These are phyloP conservation scores for Papilio dardanus DNA, from an alignment of 1,140 invertebrate species.

Conservation along the genomic window DNA sequence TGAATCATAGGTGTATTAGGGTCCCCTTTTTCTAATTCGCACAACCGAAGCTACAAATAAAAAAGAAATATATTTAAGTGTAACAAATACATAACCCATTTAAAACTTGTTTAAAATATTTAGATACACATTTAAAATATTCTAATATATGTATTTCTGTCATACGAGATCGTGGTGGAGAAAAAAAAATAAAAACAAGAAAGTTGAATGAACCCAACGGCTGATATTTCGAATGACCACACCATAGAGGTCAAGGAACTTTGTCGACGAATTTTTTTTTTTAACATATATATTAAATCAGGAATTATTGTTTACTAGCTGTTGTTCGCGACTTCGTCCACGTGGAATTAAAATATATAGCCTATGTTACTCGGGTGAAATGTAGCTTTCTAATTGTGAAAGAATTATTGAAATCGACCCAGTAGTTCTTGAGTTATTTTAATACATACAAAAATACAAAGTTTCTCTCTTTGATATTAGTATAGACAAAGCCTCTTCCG, in stretches of 20 bases:
- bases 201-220: constrained; percentile 24
- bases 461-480: no score
- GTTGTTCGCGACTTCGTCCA: no score
- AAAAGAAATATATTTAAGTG: not conserved
- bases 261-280: constrained; percentile 11
- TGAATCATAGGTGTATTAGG: not conserved
- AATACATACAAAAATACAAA: no score
- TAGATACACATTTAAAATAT: constrained; percentile 17
- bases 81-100: not conserved
- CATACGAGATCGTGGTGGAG: constrained; percentile 1
- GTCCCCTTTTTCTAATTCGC: not conserved
- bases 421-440: no score
- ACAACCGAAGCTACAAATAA: not conserved
- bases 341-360: no score
- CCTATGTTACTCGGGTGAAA: no score
- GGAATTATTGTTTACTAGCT: not conserved
- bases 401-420: no score
- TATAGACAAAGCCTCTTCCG: no score
- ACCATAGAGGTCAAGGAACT: constrained; percentile 50
- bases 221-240: constrained; percentile 32
- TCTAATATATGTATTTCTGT: constrained; percentile 25
- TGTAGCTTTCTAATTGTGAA: no score
- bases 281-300: not conserved
- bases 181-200: constrained; percentile 27
- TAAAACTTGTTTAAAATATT: constrained; percentile 19